phyloP scores from a whole-genome alignment of 2,113 vertebrate species.

The Lota lota region DNA sequence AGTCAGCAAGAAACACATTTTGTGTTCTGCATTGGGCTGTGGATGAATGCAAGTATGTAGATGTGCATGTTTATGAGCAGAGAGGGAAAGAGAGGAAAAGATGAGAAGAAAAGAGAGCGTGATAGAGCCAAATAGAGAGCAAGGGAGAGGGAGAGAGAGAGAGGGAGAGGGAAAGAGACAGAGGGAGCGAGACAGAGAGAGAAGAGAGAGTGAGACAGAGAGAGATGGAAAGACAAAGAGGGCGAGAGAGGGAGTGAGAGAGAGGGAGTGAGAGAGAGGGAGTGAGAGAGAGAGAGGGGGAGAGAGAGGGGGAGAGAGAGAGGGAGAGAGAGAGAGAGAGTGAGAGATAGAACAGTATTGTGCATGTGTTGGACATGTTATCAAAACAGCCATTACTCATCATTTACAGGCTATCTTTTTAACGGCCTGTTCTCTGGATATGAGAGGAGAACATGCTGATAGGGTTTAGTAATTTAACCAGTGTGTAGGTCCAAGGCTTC shows the following conservation, averaged over 20 bases:
- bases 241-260: no score
- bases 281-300: no score
- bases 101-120: not conserved
- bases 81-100: not conserved
- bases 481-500: constrained; percentile 54
- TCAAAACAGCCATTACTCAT: constrained; percentile 65
- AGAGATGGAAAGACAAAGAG: no score
- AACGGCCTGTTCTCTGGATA: constrained; percentile 54
- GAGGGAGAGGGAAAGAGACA: constrained; percentile 17
- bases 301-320: no score
- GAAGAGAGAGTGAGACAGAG: no score
- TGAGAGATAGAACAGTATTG: constrained; percentile 39
- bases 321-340: not conserved
- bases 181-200: constrained; percentile 12
- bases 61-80: constrained; percentile 35
- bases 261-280: constrained; percentile 18
- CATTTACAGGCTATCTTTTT: constrained; percentile 59
- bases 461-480: constrained; percentile 64
- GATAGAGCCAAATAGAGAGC: not conserved
- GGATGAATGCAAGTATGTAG: constrained; percentile 20
- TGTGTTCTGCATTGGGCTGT: not conserved
- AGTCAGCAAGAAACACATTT: no score
- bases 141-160: not conserved
- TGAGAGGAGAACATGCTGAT: constrained; percentile 64
- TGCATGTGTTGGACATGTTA: constrained; percentile 56